phyloP scores from a whole-genome alignment of 2,888 invertebrate genomes.

The Apamea epomidion region DNA sequence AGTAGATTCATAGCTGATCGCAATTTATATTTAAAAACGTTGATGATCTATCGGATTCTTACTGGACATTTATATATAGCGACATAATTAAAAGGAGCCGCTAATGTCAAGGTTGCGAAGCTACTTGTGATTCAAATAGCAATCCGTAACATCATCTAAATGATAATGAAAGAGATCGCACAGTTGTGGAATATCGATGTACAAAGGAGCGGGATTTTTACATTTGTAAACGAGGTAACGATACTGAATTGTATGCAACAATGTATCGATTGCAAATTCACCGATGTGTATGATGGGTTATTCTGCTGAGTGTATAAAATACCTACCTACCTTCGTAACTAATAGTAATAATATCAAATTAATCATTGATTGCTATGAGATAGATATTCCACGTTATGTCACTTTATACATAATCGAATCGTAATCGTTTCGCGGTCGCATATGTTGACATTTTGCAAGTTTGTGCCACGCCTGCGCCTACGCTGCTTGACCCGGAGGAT shows the following conservation, averaged over 20 bases:
- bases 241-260: background rate
- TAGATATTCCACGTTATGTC: background rate
- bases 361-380: background rate
- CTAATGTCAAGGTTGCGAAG: constrained; percentile 67
- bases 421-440: constrained; percentile 16
- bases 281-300: background rate
- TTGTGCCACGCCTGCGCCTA: constrained; percentile 37
- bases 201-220: background rate
- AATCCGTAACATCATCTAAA: constrained; percentile 48
- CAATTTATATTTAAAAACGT: constrained; percentile 60
- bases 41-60: constrained; percentile 61
- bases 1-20: constrained; percentile 24
- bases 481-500: constrained; percentile 17
- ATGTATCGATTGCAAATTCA: background rate
- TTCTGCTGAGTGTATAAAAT: background rate
- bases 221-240: background rate
- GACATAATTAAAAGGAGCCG: constrained; percentile 61
- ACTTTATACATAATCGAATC: background rate
- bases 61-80: constrained; percentile 47
- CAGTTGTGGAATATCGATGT: background rate
- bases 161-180: constrained; percentile 43
- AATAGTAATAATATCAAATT: background rate
- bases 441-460: constrained; percentile 42
- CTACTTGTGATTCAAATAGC: constrained; percentile 53
- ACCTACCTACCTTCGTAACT: background rate